Evolutionary conservation across 2,797 vertebrate genomes (phyloP).

Genomic region (Sitta carolinensis): DNA sequence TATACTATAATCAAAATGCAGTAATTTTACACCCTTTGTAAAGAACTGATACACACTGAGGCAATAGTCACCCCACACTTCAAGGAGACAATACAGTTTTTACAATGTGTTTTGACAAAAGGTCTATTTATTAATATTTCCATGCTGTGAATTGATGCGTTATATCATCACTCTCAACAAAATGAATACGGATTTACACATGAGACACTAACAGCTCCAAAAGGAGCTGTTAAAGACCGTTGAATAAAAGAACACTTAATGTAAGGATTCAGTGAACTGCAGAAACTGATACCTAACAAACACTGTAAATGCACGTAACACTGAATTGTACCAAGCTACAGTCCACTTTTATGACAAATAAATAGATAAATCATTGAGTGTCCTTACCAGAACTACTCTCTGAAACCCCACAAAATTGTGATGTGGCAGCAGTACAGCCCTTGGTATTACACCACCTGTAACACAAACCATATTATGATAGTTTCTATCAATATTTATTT

Average conservation of each 20-base stretch:
- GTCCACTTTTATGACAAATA: constrained; percentile 32
- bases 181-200: neutral
- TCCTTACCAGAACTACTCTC: constrained; percentile 72
- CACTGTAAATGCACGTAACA: neutral
- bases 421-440: constrained; percentile 69
- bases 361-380: constrained; percentile 65
- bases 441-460: constrained; percentile 71
- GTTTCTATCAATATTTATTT: constrained; percentile 56
- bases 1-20: neutral
- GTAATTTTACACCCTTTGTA: neutral
- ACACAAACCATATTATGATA: constrained; percentile 68
- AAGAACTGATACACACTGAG: neutral
- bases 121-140: constrained; percentile 16
- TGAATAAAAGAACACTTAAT: constrained; percentile 28
- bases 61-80: neutral
- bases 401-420: constrained; percentile 73
- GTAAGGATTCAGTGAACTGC: neutral
- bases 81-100: neutral
- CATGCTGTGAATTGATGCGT: neutral
- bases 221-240: constrained; percentile 15
- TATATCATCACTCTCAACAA: neutral
- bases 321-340: constrained; percentile 12
- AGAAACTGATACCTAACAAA: neutral
- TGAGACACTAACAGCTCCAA: constrained; percentile 16
- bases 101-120: neutral